Conservation (phyloP, 2,888 invertebrate species). For the Hypomecis punctinalis region DNA sequence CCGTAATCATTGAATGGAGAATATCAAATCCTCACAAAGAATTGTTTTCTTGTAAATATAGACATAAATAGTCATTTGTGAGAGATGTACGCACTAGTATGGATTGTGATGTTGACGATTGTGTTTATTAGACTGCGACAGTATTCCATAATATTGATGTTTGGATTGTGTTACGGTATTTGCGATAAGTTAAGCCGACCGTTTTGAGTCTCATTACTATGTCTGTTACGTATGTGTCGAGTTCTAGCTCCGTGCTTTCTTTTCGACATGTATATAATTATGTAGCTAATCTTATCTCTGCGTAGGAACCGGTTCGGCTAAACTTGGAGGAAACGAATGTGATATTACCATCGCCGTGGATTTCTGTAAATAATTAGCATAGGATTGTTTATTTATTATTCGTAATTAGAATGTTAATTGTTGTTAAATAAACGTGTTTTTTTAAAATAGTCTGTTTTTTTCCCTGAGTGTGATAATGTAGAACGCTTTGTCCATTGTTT, state of each 20-base stretch:
- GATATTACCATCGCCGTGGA: slow-evolving; percentile 59
- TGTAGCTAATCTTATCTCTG: slow-evolving; percentile 50
- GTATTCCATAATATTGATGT: slow-evolving; percentile 45
- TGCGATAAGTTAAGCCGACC: slow-evolving; percentile 48
- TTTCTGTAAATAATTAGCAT: slow-evolving; percentile 77
- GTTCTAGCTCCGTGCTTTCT: slow-evolving; percentile 64
- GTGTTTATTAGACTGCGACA: slow-evolving; percentile 48
- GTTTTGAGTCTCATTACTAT: slow-evolving; percentile 51
- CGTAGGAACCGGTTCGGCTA: slow-evolving; percentile 48
- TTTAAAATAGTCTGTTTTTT: slow-evolving; percentile 36
- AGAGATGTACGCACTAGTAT: slow-evolving; percentile 40
- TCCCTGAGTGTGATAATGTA: slow-evolving; percentile 8
- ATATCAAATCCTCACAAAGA: slow-evolving; percentile 33
- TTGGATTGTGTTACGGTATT: slow-evolving; percentile 64
- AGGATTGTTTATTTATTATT: slow-evolving; percentile 76
- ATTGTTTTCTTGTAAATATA: slow-evolving; percentile 63
- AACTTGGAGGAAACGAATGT: slow-evolving; percentile 37
- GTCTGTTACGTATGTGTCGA: slow-evolving; percentile 46
- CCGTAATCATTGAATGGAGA: slow-evolving; percentile 58
- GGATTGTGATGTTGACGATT: slow-evolving; percentile 37
- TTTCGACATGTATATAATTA: slow-evolving; percentile 63
- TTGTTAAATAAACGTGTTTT: slow-evolving; percentile 63
- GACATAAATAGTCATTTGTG: slow-evolving; percentile 47
- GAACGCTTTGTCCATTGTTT: slow-evolving; percentile 20
- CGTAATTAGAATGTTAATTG: slow-evolving; percentile 64